These are phyloP conservation scores for Laodelphax striatellus DNA, from an alignment of 1,140 invertebrate species.

Conservation along the genomic window DNA sequence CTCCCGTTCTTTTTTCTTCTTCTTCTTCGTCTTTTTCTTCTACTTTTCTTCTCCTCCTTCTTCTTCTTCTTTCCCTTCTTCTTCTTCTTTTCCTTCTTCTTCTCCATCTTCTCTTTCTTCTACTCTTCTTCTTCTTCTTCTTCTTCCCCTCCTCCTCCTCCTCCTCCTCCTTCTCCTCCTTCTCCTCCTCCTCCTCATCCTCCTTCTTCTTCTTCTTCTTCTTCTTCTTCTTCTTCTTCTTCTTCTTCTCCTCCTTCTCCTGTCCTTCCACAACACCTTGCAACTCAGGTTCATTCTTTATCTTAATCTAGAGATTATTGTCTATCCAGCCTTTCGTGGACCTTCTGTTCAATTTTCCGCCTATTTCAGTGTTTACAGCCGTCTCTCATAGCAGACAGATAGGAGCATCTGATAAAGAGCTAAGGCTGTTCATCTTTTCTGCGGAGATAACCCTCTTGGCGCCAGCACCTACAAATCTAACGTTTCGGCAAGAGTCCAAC, in stretches of 20 bases:
- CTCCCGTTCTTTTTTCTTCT: conserved; percentile 5
- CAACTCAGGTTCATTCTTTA: too few relatives aligned
- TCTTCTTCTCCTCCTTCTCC: conserved; percentile 7
- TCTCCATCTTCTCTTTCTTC: conserved; percentile 3
- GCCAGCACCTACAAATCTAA: too few relatives aligned
- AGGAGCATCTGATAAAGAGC: too few relatives aligned
- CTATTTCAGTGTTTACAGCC: too few relatives aligned
- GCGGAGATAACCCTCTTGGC: too few relatives aligned
- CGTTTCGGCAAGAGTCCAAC: too few relatives aligned
- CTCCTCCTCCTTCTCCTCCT: background rate
- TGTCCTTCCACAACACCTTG: background rate
- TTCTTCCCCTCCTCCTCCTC: background rate
- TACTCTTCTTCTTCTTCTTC: conserved; percentile 2
- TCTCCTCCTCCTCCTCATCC: background rate
- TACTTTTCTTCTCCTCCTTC: conserved; percentile 7
- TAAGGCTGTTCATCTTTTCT: too few relatives aligned
- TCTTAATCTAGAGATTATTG: too few relatives aligned
- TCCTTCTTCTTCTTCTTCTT: conserved; percentile 6
- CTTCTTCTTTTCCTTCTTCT: conserved; percentile 8
- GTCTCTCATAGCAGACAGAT: too few relatives aligned
- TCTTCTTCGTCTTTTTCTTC: conserved; percentile 9
- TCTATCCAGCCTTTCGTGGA: too few relatives aligned
- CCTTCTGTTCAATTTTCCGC: too few relatives aligned
- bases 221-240: conserved; percentile 1
- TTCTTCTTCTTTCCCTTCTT: conserved; percentile 7